Evolutionary conservation across 1,140 invertebrate species (phyloP), one percentile per base, ranked within the genome.

Genomic region (Manduca sexta): DNA sequence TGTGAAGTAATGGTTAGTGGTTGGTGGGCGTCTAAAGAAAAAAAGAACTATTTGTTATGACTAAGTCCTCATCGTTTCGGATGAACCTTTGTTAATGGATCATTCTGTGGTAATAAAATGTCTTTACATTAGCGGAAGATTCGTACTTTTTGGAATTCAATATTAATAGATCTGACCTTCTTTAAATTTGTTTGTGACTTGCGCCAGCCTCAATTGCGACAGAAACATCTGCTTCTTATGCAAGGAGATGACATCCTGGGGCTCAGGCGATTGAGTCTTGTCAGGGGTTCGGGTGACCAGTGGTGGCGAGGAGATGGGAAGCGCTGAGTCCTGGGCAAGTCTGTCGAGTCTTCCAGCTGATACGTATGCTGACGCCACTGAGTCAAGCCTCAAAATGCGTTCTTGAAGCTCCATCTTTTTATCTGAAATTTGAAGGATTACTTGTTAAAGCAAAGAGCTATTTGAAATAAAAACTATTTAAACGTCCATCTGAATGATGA

Each of bases 301-400:
- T 33, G 34, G 18, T 39, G n/a, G 13, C 3, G 8, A 2, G 8
- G 42, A 42, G 2, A 11, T 18, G 7, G 33, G 3, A 21, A 15
- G 16, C n/a, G 4, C 8, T 16, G 11, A n/a, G 38, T 15, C 68
- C n/a, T 64, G 46, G 0, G 45, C 30, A 12, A 81, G 53, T 6
- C 52, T 45, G 43, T 81, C 77, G 18, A 81, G 52, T 8, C 77
- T 54, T 2, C 77, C 80, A 2, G 69, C 76, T 14, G 71, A 56
- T 31, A 80, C 71, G 34, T 75, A 84, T 0, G 81, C 81, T 2
- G 66, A 62, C 1, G 74, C 74, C 35, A 82, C 65, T 0, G 67
- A 48, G 29, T 82, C 80, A 15, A 41, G 52, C 15, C 43, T 61
- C 10, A 80, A 15, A 8, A 56, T 60, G n/a, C 66, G 69, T 44